These are phyloP conservation scores for Eulemur macaco DNA, from an alignment of 2,113 vertebrate genomes.

Conservation along the genomic window DNA sequence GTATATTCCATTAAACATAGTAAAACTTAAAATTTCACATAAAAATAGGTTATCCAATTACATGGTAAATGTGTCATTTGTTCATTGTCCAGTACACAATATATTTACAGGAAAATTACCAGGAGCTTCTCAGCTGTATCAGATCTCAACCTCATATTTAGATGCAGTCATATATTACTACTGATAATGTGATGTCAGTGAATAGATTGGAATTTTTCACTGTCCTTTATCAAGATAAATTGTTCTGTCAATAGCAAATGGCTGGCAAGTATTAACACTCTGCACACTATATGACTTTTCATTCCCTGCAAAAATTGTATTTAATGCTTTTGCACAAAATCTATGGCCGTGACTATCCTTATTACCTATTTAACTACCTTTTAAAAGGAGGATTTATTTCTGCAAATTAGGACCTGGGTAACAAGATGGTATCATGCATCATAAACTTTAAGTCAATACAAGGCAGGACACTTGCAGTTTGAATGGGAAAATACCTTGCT, in stretches of 20 bases:
- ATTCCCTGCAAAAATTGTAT: constrained; percentile 91
- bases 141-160: constrained; percentile 92
- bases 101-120: constrained; percentile 87
- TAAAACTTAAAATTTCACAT: constrained; percentile 87
- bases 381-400: constrained; percentile 96
- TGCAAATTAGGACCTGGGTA: constrained; percentile 94
- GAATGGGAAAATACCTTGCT: constrained; percentile 86
- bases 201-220: constrained; percentile 97
- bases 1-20: constrained; percentile 87
- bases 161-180: constrained; percentile 94
- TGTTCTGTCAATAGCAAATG: constrained; percentile 95
- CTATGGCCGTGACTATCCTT: constrained; percentile 90
- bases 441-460: constrained; percentile 98
- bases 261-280: constrained; percentile 91
- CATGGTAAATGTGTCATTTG: constrained; percentile 83
- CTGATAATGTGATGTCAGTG: constrained; percentile 95
- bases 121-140: constrained; percentile 83
- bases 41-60: constrained; percentile 91
- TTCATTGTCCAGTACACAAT: constrained; percentile 85
- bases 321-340: constrained; percentile 94
- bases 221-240: constrained; percentile 98
- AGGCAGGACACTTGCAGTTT: constrained; percentile 86
- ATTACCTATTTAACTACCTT: constrained; percentile 97
- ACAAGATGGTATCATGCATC: constrained; percentile 94
- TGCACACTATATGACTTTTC: constrained; percentile 90